Conservation (phyloP, 2,113 vertebrate genomes). For the Albula goreensis region DNA sequence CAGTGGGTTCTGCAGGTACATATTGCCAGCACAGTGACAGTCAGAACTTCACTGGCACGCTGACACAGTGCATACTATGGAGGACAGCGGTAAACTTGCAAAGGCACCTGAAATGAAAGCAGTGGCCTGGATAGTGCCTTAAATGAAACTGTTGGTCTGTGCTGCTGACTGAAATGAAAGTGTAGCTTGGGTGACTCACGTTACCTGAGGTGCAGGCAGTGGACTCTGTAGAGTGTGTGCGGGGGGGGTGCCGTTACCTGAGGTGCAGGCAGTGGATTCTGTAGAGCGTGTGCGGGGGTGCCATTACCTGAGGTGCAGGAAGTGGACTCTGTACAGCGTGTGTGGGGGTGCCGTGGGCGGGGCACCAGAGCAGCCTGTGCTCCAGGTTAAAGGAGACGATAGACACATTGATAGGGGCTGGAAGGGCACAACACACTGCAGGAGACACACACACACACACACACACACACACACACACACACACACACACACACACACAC, state of each 20-base stretch:
- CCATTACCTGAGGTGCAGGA: constrained; percentile 42
- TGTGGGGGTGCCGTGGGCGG: constrained; percentile 37
- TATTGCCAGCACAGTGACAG: too few relatives aligned
- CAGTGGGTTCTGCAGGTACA: too few relatives aligned
- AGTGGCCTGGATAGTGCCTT: too few relatives aligned
- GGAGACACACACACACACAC: not conserved
- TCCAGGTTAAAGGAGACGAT: constrained; percentile 64
- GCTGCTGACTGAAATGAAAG: too few relatives aligned
- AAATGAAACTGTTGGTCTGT: too few relatives aligned
- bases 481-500: constrained; percentile 1
- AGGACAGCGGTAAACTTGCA: too few relatives aligned
- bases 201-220: constrained; percentile 46
- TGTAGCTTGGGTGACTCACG: not conserved
- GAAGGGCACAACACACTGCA: constrained; percentile 41
- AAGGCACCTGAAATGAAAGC: too few relatives aligned
- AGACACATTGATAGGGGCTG: constrained; percentile 52
- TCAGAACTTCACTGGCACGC: too few relatives aligned
- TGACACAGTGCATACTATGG: too few relatives aligned
- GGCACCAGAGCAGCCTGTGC: constrained; percentile 57
- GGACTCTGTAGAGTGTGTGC: constrained; percentile 45
- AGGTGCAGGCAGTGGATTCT: constrained; percentile 35
- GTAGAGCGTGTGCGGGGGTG: constrained; percentile 33
- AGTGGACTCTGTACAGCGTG: constrained; percentile 49
- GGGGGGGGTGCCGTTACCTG: constrained; percentile 41
- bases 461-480: not conserved